These are phyloP conservation scores for Ornithorhynchus anatinus DNA, from an alignment of 2,113 vertebrate species.

Conservation along the genomic window DNA sequence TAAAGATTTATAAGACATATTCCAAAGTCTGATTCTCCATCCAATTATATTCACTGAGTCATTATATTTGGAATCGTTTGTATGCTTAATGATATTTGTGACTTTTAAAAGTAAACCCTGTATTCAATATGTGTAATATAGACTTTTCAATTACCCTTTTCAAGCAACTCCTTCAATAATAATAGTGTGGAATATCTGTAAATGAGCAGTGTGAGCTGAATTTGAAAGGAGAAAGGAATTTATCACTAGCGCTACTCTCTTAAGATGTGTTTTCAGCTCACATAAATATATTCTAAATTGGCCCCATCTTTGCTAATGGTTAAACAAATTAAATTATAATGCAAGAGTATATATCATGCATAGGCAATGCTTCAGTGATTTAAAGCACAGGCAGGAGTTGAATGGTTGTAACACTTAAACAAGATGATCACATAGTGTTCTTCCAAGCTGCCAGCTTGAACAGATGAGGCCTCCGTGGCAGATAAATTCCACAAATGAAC, in stretches of 20 bases:
- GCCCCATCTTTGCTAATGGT: conserved; percentile 3
- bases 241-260: not conserved
- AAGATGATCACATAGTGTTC: not conserved
- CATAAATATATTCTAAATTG: conserved; percentile 8
- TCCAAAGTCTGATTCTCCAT: no score
- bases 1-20: no score
- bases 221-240: not conserved
- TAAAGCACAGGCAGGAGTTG: not conserved
- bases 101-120: not conserved
- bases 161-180: not conserved
- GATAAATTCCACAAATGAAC: conserved; percentile 8
- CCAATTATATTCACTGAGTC: no score
- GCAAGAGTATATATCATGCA: not conserved
- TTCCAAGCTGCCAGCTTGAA: conserved; percentile 10
- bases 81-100: not conserved
- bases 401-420: not conserved
- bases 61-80: no score
- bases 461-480: conserved; percentile 2
- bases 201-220: not conserved
- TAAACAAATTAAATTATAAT: not conserved
- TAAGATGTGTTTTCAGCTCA: not conserved
- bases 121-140: not conserved
- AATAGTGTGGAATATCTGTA: not conserved
- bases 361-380: conserved; percentile 17
- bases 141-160: not conserved